Evolutionary conservation across 2,888 invertebrate genomes (phyloP).

Genomic region (Prenolepis imparis): DNA sequence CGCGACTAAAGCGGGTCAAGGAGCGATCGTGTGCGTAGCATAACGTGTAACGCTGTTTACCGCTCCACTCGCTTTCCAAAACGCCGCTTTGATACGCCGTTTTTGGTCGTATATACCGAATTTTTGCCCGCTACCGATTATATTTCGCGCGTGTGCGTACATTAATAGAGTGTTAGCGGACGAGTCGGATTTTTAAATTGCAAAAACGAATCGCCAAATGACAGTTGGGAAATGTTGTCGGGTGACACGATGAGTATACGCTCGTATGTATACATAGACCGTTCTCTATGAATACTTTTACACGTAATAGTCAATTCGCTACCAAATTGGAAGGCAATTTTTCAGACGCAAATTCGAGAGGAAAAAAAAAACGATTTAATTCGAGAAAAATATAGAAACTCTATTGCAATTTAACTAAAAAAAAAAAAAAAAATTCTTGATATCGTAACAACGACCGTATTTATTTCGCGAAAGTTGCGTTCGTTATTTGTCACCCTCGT

Average conservation of each 20-base stretch:
- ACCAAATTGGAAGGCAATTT: neutral
- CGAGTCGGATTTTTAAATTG: conserved; percentile 8
- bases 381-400: neutral
- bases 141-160: neutral
- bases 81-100: conserved; percentile 7
- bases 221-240: neutral
- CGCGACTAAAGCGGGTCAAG: conserved; percentile 45
- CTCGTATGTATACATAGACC: neutral
- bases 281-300: conserved; percentile 2
- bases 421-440: neutral
- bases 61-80: conserved; percentile 33
- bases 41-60: conserved; percentile 42
- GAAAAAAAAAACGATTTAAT: neutral
- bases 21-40: conserved; percentile 49
- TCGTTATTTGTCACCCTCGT: neutral
- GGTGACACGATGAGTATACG: neutral
- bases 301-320: neutral
- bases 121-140: conserved; percentile 37
- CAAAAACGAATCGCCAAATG: neutral
- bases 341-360: neutral
- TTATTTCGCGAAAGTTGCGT: neutral
- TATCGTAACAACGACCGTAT: neutral
- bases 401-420: neutral
- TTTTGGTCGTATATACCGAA: conserved; percentile 37
- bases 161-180: conserved; percentile 9